Evolutionary conservation across 1,140 invertebrate species (phyloP).

Genomic region (Coelopa frigida): DNA sequence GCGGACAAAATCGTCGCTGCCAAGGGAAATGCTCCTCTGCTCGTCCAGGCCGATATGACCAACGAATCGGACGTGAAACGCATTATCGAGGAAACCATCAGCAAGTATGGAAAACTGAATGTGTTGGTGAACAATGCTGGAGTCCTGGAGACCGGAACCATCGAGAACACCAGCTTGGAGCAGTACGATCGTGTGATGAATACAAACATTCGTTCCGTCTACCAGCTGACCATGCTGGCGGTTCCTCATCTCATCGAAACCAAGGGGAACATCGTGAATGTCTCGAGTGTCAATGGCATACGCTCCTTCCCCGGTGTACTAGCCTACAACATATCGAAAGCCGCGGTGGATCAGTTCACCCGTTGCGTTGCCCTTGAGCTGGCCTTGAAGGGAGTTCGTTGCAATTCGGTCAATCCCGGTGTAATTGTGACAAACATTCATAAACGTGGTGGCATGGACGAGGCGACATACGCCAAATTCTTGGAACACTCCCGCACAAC

Average conservation of each 20-base stretch:
- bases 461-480: constrained; percentile 61
- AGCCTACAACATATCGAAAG: constrained; percentile 75
- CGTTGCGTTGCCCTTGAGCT: constrained; percentile 63
- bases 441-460: constrained; percentile 61
- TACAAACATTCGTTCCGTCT: constrained; percentile 66
- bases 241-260: constrained; percentile 64
- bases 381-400: constrained; percentile 53
- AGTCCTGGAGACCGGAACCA: constrained; percentile 60
- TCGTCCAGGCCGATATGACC: constrained; percentile 49
- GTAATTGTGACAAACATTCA: constrained; percentile 70
- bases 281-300: constrained; percentile 67
- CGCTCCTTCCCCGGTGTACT: constrained; percentile 58
- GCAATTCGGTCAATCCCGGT: constrained; percentile 72
- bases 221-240: constrained; percentile 66
- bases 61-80: constrained; percentile 56
- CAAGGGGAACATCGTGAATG: constrained; percentile 71
- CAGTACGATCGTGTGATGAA: constrained; percentile 67
- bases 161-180: constrained; percentile 66
- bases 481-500: constrained; percentile 63
- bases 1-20: constrained; percentile 46
- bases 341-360: constrained; percentile 75
- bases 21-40: constrained; percentile 27
- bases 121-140: constrained; percentile 74
- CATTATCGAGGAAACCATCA: constrained; percentile 54
- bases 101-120: constrained; percentile 57